Conservation (phyloP, 2,888 invertebrate species). For the Campoletis raptor region DNA sequence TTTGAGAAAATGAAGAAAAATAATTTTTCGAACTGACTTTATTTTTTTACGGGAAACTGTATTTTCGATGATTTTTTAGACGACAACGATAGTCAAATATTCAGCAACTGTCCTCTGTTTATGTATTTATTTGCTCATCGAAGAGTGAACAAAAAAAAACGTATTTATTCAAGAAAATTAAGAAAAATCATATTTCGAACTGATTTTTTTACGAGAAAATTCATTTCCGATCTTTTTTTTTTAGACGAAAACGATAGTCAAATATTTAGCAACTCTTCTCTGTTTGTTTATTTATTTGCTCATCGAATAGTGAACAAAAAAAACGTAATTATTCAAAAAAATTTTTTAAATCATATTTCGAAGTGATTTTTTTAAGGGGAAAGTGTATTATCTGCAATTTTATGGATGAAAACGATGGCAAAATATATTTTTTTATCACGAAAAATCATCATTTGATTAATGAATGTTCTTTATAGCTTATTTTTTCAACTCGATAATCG, state of each 20-base stretch:
- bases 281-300: neutral
- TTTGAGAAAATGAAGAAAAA: neutral
- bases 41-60: too few species aligned
- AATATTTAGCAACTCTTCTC: constrained; percentile 67
- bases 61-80: too few species aligned
- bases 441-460: neutral
- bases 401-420: neutral
- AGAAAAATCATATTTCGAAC: neutral
- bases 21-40: too few species aligned
- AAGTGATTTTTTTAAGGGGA: neutral
- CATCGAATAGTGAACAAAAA: neutral
- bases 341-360: neutral
- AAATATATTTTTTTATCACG: neutral
- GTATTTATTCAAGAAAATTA: neutral
- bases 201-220: neutral
- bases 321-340: neutral
- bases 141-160: neutral
- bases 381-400: neutral
- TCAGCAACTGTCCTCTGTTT: constrained; percentile 64
- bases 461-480: neutral
- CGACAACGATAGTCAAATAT: too few species aligned
- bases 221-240: too few species aligned
- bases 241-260: too few species aligned
- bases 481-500: neutral
- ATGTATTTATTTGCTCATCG: constrained; percentile 2